Conservation (phyloP, 1,140 invertebrate species). For the Drosophila mauritiana region DNA sequence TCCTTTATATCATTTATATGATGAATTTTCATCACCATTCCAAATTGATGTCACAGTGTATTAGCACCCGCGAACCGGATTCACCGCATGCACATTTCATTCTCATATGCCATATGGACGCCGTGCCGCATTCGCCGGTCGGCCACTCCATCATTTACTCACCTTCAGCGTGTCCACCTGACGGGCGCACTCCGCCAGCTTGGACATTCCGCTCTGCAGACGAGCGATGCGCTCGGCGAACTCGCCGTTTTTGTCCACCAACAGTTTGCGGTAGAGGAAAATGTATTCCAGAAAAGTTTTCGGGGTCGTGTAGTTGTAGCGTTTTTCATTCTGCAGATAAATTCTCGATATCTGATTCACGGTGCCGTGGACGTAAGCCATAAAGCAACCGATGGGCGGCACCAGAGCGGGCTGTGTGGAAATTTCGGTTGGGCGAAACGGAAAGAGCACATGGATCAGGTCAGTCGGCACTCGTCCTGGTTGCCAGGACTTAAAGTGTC, state of each 20-base stretch:
- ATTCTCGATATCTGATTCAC: slow-evolving; percentile 94
- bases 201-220: slow-evolving; percentile 94
- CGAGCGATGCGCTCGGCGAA: slow-evolving; percentile 91
- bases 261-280: slow-evolving; percentile 93
- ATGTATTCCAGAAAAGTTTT: slow-evolving; percentile 98
- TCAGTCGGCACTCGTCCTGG: slow-evolving; percentile 8
- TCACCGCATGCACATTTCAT: slow-evolving; percentile 31
- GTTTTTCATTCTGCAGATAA: slow-evolving; percentile 94
- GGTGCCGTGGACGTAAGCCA: slow-evolving; percentile 95
- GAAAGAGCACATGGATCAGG: slow-evolving; percentile 8
- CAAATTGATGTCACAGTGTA: neutral
- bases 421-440: neutral
- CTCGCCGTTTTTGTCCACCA: slow-evolving; percentile 91
- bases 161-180: slow-evolving; percentile 90
- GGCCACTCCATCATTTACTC: slow-evolving; percentile 51
- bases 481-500: slow-evolving; percentile 39
- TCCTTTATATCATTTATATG: too few relatives aligned
- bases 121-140: neutral
- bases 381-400: slow-evolving; percentile 91
- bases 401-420: slow-evolving; percentile 84
- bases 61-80: neutral
- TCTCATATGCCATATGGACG: slow-evolving; percentile 23
- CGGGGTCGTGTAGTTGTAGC: slow-evolving; percentile 98
- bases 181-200: slow-evolving; percentile 92
- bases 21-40: neutral